Evolutionary conservation across 2,888 invertebrate genomes (phyloP), one percentile per base, ranked within the genome.

Genomic region (Bombylius major): DNA sequence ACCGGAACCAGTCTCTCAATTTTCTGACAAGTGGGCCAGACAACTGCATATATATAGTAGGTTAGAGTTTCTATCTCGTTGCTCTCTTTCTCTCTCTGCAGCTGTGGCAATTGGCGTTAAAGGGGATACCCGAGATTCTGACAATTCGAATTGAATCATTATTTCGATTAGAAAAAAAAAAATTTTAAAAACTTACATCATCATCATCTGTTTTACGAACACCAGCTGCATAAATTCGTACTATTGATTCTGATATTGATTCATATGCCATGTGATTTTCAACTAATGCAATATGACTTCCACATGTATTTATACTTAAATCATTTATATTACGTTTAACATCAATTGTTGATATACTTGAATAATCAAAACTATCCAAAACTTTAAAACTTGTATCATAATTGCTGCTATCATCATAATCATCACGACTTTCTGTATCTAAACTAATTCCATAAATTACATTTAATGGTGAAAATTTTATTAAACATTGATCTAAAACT

Each of bases 361-460:
- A 87, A 72, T 98, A 99, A 73, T 98, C 95, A 64, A 84, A 84
- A 1, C 95, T 87, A 75, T 98, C 97, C 47, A 98, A 79, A 0
- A 96, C 95, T 70, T 95, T 90, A 72, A 98, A 96, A 62, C 94
- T 94, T 44, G 94, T 90, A 65, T 93, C 89, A 68, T 85, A 92
- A 60, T 86, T 85, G 47, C 81, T 80, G 49, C 84, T 78, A 57
- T 86, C 85, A 60, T 86, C 84, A 7, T 86, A 83, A 64, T 86
- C 86, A 33, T 78, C 78, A 48, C 83, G 82, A 53, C 76, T 74
- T 61, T 86, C 85, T 63, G 84, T 83, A 68, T 90, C 90, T 58
- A 87, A 78, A 42, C 85, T 82, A 36, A 89, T 83, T 13, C 94
- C 93, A 75, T 95, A 98, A 58, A 98, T 83, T 36, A 91, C 88